Evolutionary conservation across 2,888 invertebrate species (phyloP).

Genomic region (Caenorhabditis sulstoni): DNA sequence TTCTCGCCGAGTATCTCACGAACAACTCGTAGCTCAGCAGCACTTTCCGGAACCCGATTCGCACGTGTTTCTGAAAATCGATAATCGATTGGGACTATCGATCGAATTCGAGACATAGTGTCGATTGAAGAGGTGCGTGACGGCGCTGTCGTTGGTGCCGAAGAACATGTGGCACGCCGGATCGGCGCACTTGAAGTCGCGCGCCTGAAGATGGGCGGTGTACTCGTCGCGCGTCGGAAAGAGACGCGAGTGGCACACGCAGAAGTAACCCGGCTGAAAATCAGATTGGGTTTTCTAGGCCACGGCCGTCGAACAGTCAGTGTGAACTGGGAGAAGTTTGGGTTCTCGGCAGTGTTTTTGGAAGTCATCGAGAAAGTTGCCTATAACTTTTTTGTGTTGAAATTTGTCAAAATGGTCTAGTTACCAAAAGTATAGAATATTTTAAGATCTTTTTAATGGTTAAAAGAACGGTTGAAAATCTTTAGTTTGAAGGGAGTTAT

Average conservation of each 20-base stretch:
- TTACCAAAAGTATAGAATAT: too few species aligned
- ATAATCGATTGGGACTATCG: neutral
- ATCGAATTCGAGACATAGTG: neutral
- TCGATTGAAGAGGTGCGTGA: slow-evolving; percentile 13
- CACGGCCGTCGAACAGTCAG: too few species aligned
- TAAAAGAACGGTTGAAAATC: too few species aligned
- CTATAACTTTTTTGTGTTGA: too few species aligned
- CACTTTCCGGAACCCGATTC: neutral
- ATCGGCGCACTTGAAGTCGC: slow-evolving; percentile 13
- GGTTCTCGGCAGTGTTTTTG: too few species aligned
- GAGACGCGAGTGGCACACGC: neutral
- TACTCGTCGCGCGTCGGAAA: slow-evolving; percentile 12
- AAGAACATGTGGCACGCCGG: slow-evolving; percentile 18
- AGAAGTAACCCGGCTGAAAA: slow-evolving; percentile 8
- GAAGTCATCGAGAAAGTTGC: too few species aligned
- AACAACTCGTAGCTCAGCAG: neutral
- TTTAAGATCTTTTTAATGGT: too few species aligned
- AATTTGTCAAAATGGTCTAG: too few species aligned
- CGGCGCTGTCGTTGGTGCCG: neutral
- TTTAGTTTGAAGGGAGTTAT: too few species aligned
- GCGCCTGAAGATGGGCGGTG: slow-evolving; percentile 11
- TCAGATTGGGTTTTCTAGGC: too few species aligned
- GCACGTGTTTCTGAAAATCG: neutral
- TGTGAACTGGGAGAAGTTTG: too few species aligned
- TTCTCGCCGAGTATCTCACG: neutral